These are phyloP conservation scores for Gulo gulo DNA, from an alignment of 2,113 vertebrate genomes.

Conservation along the genomic window DNA sequence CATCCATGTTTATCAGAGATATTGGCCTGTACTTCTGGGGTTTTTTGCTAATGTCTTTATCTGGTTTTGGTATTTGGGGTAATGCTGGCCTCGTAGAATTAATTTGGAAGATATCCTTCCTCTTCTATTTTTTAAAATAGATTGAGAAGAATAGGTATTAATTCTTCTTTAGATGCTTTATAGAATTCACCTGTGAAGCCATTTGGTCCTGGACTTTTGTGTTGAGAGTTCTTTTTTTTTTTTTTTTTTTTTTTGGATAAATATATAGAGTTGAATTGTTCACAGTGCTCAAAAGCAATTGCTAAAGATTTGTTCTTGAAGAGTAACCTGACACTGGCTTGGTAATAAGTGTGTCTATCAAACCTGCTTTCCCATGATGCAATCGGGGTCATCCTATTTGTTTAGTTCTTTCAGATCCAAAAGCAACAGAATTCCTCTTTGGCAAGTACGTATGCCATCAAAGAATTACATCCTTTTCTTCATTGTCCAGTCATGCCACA, in stretches of 20 bases:
- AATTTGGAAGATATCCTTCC: not conserved
- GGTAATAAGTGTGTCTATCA: not conserved
- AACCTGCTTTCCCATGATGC: not conserved
- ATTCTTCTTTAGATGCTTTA: not conserved
- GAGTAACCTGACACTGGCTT: not conserved
- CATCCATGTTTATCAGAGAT: not conserved
- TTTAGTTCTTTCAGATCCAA: not conserved
- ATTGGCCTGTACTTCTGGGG: not conserved
- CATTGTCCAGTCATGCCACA: not conserved
- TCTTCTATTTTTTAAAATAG: not conserved
- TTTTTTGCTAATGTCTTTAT: not conserved
- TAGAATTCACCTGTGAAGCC: not conserved
- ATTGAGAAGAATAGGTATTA: not conserved
- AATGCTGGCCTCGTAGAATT: not conserved
- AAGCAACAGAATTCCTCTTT: not conserved
- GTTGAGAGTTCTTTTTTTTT: no score
- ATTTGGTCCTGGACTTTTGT: not conserved
- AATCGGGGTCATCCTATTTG: not conserved
- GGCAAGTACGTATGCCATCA: not conserved
- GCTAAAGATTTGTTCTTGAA: not conserved
- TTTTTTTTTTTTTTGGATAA: not conserved
- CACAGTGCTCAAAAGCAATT: not conserved
- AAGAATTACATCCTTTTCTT: not conserved
- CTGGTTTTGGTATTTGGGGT: not conserved
- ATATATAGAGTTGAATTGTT: not conserved